Evolutionary conservation across 1,140 invertebrate species (phyloP), one percentile per base, ranked within the genome.

Genomic region (Drosophila bipectinata): DNA sequence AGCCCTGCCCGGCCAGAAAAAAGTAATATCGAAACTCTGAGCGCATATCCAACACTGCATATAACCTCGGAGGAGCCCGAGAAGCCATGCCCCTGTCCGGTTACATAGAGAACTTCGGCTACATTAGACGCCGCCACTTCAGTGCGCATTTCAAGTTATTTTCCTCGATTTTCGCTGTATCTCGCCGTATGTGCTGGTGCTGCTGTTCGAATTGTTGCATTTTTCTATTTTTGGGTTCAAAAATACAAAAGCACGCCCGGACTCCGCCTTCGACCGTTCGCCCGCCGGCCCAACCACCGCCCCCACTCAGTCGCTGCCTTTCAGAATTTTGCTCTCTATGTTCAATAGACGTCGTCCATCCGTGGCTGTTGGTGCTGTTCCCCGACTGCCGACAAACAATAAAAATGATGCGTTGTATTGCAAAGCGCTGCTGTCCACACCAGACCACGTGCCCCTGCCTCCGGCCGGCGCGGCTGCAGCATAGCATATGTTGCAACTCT

Each of bases 341-440:
- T 87, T 88, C 82, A 85, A 85, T 85, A 85, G 82, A 87, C 82
- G 75, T 76, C 61, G 68, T 44, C 54, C 54, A 45, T 56, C 30
- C 71, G 72, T 59, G 72, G 68, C 45, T 62, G 74, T 32, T 67
- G 73, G 18, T 73, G 76, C 48, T 69, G 24, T 72, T 72, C 61
- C 73, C 60, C 37, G 62, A 68, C 44, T 63, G 82, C 81, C 82
- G 83, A 82, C 82, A 85, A 85, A 85, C 83, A 87, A 87, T 87
- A 87, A 87, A 87, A 87, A 87, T 87, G 82, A 87, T 87, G 82
- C 82, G 82, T 87, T 87, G 83, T 78, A 78, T 87, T 88, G 82
- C 82, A 75, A 75, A 75, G 74, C 78, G 75, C 52, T 87, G 82
- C 81, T 84, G 81, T 87, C 82, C 82, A 77, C 81, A 85, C 73